Evolutionary conservation across 2,113 vertebrate species (phyloP).

Genomic region (Andinoacara biseriatus): DNA sequence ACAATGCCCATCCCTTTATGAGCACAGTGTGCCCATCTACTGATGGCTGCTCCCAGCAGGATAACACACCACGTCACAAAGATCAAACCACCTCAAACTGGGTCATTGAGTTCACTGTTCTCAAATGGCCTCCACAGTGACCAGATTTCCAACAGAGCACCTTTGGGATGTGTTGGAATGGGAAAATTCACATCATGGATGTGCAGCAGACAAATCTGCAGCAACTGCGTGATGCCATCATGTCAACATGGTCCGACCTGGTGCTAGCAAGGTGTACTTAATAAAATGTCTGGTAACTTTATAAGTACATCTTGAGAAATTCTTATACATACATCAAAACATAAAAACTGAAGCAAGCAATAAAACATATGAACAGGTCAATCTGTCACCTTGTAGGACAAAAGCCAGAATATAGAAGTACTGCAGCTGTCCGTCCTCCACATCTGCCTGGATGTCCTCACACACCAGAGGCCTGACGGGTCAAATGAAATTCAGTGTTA

Average conservation of each 20-base stretch:
- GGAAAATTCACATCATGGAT: no score
- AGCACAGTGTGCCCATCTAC: neutral
- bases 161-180: no score
- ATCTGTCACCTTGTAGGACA: slow-evolving; percentile 82
- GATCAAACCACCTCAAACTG: no score
- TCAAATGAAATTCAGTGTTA: neutral
- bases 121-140: no score
- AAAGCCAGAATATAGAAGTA: slow-evolving; percentile 88
- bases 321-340: neutral
- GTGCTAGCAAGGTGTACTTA: neutral
- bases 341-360: neutral
- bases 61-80: neutral
- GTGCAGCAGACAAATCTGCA: no score
- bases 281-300: no score
- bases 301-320: neutral
- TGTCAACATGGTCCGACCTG: neutral
- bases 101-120: no score
- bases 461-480: slow-evolving; percentile 76
- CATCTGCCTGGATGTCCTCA: slow-evolving; percentile 70
- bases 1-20: neutral
- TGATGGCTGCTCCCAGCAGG: no score
- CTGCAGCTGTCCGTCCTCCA: slow-evolving; percentile 76
- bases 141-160: no score
- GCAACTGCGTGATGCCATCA: neutral
- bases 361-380: neutral